Evolutionary conservation across 2,113 vertebrate species (phyloP), one percentile per base, ranked within the genome.

Genomic region (Lampris incognitus): DNA sequence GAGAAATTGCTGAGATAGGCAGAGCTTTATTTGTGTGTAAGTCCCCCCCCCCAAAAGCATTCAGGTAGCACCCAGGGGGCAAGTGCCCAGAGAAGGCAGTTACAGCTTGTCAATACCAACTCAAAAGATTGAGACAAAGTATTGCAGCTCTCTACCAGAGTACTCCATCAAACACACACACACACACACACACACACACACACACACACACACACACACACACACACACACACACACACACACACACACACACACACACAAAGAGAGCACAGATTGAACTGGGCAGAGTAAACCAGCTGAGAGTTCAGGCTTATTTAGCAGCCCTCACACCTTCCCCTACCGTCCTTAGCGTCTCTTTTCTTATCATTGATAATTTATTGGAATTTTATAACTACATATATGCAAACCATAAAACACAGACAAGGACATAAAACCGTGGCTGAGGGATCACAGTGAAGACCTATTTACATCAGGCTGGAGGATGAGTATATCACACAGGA

Each of bases 31-130:
- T 62, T 69, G 79, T 87, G 72, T 81, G 54, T 63, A 48, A 9
- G 59, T 59, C 13, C 6, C 3, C 37, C n/a, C 84, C 74, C 74
- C 62, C 62, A 76, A 82, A 82, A 88, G 85, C 1, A 83, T 80
- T 78, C 68, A 74, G 41, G 78, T 71, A 83, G 80, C 87, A 89
- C 84, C 83, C 76, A 67, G 38, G 81, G 75, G 85, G 79, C 75
- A 69, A 59, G 75, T 86, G 63, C 88, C 74, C 82, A 85, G 86
- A 79, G 78, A 78, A 73, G 66, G 59, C 52, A 69, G 88, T 85
- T 83, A 83, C 40, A 74, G 76, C 72, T 81, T 69, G 85, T 91
- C 86, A 78, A 87, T 88, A 86, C 70, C 5, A 71, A 80, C 83
- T 90, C 85, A 85, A 64, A 81, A 5, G 9, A 85, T 68, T 85